phyloP scores from a whole-genome alignment of 23 tunicate genomes.

The Halocynthia roretzi region DNA sequence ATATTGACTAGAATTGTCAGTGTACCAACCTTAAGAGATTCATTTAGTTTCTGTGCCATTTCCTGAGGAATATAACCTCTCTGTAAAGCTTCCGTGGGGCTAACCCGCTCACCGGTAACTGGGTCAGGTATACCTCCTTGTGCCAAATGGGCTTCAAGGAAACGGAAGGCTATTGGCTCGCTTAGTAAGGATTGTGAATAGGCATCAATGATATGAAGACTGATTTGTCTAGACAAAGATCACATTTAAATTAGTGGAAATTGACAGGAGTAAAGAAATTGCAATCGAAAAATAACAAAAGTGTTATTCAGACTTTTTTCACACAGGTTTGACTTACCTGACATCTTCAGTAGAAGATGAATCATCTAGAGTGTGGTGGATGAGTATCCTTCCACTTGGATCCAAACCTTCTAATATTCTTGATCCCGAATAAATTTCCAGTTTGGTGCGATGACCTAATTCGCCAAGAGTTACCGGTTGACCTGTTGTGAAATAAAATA shows the following conservation, averaged over 20 bases:
- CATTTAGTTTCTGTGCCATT: constrained; percentile 15
- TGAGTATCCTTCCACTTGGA: constrained; percentile 11
- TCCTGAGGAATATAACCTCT: constrained; percentile 14
- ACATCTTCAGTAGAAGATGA: not conserved
- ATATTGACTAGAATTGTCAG: not conserved
- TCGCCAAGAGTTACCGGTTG: constrained; percentile 11
- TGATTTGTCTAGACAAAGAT: constrained; percentile 3
- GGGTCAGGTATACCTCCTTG: constrained; percentile 29
- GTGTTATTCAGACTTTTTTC: not conserved
- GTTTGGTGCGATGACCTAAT: constrained; percentile 4
- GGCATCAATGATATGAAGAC: constrained; percentile 17
- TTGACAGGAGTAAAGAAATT: too few species aligned
- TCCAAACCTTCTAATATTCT: constrained; percentile 19
- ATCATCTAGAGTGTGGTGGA: constrained; percentile 14
- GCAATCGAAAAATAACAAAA: too few species aligned
- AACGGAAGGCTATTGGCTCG: constrained; percentile 11
- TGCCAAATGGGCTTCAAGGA: constrained; percentile 23
- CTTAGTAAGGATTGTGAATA: constrained; percentile 4
- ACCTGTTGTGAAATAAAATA: constrained; percentile 6
- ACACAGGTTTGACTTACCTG: not conserved
- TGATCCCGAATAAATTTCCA: constrained; percentile 15
- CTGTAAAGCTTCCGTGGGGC: constrained; percentile 12
- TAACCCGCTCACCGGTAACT: constrained; percentile 3
- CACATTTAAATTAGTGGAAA: not conserved
- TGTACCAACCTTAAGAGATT: constrained; percentile 4